Percentiles rank a stretch among this genome's conserved stretches.
These are phyloP conservation scores for Hirtodrosophila cameraria DNA, from an alignment of 2,888 invertebrate genomes.

Conservation along the genomic window DNA sequence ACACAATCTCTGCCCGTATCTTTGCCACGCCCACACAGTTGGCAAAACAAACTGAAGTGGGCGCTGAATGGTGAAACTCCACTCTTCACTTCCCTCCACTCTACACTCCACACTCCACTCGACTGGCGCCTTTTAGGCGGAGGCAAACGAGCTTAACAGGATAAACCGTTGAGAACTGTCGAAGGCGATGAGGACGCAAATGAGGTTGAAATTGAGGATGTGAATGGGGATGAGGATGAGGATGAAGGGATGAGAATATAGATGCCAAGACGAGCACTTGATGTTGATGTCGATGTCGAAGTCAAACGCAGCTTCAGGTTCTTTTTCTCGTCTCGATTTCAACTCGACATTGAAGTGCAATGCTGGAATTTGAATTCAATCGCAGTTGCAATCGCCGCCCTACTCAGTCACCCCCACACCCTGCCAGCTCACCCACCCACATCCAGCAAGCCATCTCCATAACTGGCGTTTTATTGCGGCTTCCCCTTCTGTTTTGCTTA, in stretches of 20 bases:
- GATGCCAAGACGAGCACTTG: slow-evolving; percentile 29
- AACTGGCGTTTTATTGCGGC: slow-evolving; percentile 44
- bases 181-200: slow-evolving; percentile 9
- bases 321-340: slow-evolving; percentile 45
- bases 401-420: background rate
- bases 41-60: slow-evolving; percentile 37
- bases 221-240: slow-evolving; percentile 1
- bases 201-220: background rate
- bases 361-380: slow-evolving; percentile 72
- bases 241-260: slow-evolving; percentile 2
- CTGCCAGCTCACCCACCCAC: background rate
- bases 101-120: too few relatives aligned
- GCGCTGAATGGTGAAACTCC: slow-evolving; percentile 28
- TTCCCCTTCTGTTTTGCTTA: slow-evolving; percentile 16
- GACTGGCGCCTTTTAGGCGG: slow-evolving; percentile 55
- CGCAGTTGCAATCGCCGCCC: slow-evolving; percentile 55
- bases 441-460: slow-evolving; percentile 10
- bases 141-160: slow-evolving; percentile 69
- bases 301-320: slow-evolving; percentile 34
- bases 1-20: slow-evolving; percentile 1
- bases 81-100: too few relatives aligned
- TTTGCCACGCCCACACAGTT: slow-evolving; percentile 19
- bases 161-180: slow-evolving; percentile 57
- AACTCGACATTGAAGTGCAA: slow-evolving; percentile 68
- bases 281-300: too few relatives aligned